A percentile compares a stretch with the other conserved stretches of the same genome.
Evolutionary conservation across 2,888 invertebrate genomes (phyloP).

Genomic region (Nineta flava): DNA sequence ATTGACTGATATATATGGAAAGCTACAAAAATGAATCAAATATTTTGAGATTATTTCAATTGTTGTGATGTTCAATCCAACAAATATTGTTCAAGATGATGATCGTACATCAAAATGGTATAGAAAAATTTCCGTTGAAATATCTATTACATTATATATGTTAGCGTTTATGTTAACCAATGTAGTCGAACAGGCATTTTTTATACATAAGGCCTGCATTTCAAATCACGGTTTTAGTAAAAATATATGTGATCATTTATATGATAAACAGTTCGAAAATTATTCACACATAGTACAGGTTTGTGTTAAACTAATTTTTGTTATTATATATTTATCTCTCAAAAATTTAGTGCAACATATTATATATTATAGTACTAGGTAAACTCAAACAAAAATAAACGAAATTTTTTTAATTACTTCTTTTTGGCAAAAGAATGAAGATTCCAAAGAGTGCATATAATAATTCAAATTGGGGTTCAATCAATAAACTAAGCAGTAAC

Average conservation of each 20-base stretch:
- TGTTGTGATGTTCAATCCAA: too few relatives aligned
- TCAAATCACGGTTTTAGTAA: constrained; percentile 53
- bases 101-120: not conserved
- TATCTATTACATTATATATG: constrained; percentile 78
- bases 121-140: constrained; percentile 56
- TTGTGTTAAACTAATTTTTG: constrained; percentile 11
- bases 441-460: too few relatives aligned
- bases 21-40: too few relatives aligned
- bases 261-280: constrained; percentile 34
- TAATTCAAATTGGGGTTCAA: too few relatives aligned
- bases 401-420: too few relatives aligned
- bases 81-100: too few relatives aligned
- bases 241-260: constrained; percentile 48
- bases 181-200: constrained; percentile 66
- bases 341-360: not conserved
- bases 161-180: constrained; percentile 69
- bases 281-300: constrained; percentile 56
- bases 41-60: too few relatives aligned
- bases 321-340: not conserved
- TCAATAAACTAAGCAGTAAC: too few relatives aligned
- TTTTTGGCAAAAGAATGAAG: too few relatives aligned
- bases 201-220: constrained; percentile 57
- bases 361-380: too few relatives aligned
- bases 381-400: too few relatives aligned
- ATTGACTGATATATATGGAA: too few relatives aligned